Evolutionary conservation across 2,113 vertebrate genomes (phyloP).

Genomic region (Neodontobutis hainanensis): DNA sequence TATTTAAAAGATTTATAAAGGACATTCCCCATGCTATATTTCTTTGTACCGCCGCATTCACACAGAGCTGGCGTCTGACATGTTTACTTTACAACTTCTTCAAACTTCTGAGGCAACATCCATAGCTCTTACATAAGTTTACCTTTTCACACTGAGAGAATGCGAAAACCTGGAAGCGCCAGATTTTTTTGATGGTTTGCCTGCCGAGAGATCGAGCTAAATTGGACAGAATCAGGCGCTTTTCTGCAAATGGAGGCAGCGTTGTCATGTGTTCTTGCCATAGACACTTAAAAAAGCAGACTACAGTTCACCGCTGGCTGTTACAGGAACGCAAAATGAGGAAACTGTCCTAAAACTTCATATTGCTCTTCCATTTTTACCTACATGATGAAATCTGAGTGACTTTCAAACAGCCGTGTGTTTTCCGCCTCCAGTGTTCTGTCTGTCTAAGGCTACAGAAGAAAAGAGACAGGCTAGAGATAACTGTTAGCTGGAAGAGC

Average conservation of each 20-base stretch:
- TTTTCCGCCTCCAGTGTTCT: constrained; percentile 1
- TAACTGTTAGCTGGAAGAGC: constrained; percentile 53
- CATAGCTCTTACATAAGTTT: constrained; percentile 20
- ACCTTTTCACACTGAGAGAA: background rate
- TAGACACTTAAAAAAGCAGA: constrained; percentile 40
- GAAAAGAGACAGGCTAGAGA: constrained; percentile 17
- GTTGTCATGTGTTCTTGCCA: constrained; percentile 37
- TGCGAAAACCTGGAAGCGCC: constrained; percentile 10
- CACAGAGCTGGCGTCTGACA: constrained; percentile 10
- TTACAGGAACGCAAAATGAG: constrained; percentile 33
- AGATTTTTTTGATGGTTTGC: constrained; percentile 26
- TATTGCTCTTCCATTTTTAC: constrained; percentile 42
- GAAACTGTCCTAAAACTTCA: constrained; percentile 35
- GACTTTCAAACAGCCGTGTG: constrained; percentile 12
- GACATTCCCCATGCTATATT: no score
- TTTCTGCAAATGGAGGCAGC: constrained; percentile 32
- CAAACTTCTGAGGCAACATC: constrained; percentile 26
- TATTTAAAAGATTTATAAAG: no score
- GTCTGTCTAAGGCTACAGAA: constrained; percentile 5
- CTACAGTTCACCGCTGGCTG: constrained; percentile 38
- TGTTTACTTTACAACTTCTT: constrained; percentile 32
- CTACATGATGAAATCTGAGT: constrained; percentile 14
- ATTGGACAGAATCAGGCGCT: constrained; percentile 43
- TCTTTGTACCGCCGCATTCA: no score
- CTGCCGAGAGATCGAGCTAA: constrained; percentile 38